Evolutionary conservation across 2,888 invertebrate genomes (phyloP).

Genomic region (Pediacus dermestoides): DNA sequence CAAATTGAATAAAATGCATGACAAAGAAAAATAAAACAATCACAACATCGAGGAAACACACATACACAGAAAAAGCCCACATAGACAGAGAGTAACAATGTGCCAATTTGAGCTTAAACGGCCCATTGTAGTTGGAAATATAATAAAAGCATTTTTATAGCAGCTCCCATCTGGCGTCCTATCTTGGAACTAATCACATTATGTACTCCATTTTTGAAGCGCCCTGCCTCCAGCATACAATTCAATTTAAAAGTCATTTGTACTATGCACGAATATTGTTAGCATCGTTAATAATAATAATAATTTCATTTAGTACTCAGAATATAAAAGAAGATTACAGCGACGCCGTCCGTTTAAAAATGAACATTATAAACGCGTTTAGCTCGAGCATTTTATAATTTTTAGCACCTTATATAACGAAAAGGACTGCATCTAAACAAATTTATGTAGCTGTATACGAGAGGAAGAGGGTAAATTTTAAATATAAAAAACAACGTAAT

Average conservation of each 20-base stretch:
- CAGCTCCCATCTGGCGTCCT: constrained; percentile 50
- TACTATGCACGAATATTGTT: constrained; percentile 52
- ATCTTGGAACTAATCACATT: constrained; percentile 60
- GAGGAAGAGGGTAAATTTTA: too few species aligned
- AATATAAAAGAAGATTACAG: constrained; percentile 42
- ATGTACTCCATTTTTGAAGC: constrained; percentile 64
- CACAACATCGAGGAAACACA: constrained; percentile 16
- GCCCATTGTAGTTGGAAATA: constrained; percentile 46
- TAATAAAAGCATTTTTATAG: constrained; percentile 48
- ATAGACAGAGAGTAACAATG: constrained; percentile 39
- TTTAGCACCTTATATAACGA: constrained; percentile 36
- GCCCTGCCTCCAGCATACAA: constrained; percentile 51
- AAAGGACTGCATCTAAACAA: constrained; percentile 24
- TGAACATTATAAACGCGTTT: constrained; percentile 40
- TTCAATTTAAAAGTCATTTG: constrained; percentile 70
- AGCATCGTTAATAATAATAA: constrained; percentile 51
- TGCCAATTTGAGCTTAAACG: constrained; percentile 46
- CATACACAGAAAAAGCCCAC: constrained; percentile 2
- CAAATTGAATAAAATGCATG: constrained; percentile 36
- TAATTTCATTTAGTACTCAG: constrained; percentile 49
- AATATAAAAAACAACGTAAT: too few species aligned
- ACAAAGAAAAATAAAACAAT: constrained; percentile 42
- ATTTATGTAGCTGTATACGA: constrained; percentile 36
- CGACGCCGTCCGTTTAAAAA: constrained; percentile 36
- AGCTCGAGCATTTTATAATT: constrained; percentile 41